Percentiles rank a stretch among this genome's conserved stretches.
These are phyloP conservation scores for Cephalotes varians DNA, from an alignment of 2,888 invertebrate genomes.

Conservation along the genomic window DNA sequence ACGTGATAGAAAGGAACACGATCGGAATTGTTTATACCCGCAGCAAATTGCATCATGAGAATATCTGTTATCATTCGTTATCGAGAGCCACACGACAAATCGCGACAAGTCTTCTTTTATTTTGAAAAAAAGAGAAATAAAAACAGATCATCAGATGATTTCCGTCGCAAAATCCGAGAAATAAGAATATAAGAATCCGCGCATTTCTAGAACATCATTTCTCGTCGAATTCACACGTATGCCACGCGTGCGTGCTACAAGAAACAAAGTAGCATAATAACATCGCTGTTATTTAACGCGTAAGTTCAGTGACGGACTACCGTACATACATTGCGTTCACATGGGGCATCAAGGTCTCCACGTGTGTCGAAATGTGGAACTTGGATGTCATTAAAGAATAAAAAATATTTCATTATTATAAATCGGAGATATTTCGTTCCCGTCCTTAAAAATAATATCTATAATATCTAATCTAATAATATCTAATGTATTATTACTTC, in stretches of 20 bases:
- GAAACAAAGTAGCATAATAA: conserved; percentile 15
- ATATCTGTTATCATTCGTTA: conserved; percentile 15
- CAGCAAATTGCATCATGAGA: conserved; percentile 48
- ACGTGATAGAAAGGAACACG: neutral
- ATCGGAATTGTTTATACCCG: conserved; percentile 47
- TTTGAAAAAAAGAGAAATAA: neutral
- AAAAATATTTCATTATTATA: neutral
- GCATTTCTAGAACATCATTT: neutral
- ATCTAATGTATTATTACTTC: no score
- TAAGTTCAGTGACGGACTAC: conserved; percentile 7
- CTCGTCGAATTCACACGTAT: neutral
- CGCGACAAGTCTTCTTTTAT: neutral
- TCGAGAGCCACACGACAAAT: neutral
- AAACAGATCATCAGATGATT: neutral
- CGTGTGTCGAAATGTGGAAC: neutral
- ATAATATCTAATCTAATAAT: no score
- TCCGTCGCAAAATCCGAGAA: neutral
- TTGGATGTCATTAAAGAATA: neutral
- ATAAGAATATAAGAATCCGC: neutral
- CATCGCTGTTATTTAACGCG: conserved; percentile 18
- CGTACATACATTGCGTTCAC: no score
- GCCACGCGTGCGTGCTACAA: neutral
- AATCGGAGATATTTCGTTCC: neutral
- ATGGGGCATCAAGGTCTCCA: neutral
- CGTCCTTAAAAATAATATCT: neutral